Base-by-base conservation (phyloP, 37 sponge, comb jelly and placozoan genomes). In the Spongia lamella region DNA sequence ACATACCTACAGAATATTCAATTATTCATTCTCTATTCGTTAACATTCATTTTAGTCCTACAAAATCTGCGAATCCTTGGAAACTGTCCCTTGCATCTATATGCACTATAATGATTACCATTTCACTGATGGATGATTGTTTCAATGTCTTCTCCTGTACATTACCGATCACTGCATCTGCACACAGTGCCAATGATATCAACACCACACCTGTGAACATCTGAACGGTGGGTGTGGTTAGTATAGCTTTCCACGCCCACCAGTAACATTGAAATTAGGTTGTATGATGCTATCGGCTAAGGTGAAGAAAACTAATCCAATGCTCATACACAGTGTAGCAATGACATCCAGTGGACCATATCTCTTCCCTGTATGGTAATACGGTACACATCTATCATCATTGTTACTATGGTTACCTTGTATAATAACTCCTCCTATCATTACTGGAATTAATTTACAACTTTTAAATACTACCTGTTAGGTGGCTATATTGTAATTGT, bases 401-500 rank as follows among this genome's bases (percentile, higher is more conserved):
- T 19, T n/a, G 47, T 43, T 13, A 43, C 47, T 43, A 43, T 43
- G 53, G 25, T 60, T 54, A 87, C 93, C 89, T 88, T 83, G 82
- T 36, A 92, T 88, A 16, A 92, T 37, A 16, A 92, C 67, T 29
- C 89, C 85, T 33, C 93, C 93, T n/a, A 92, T 63, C 93, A 92
- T 92, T 16, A 92, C 89, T 21, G 93, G 93, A 20, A 92, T 92
- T 59, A 92, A 68, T 83, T 92, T 92, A 40, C 93, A 92, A 56
- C 85, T 76, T 71, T 92, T 92, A 55, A 92, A 92, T 7, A 92
- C 88, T 7, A 92, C 93, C 88, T 87, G 63, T 9, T 43, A 43
- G 17, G 27, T 6, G 17, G 25, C n/a, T 16, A 61, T 57, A 4
- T 16, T 17, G 25, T 33, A 33, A 32, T 29, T 57, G 53, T 16